Conservation (phyloP, 1,140 invertebrate species). For the Tetragonula clypearis region DNA sequence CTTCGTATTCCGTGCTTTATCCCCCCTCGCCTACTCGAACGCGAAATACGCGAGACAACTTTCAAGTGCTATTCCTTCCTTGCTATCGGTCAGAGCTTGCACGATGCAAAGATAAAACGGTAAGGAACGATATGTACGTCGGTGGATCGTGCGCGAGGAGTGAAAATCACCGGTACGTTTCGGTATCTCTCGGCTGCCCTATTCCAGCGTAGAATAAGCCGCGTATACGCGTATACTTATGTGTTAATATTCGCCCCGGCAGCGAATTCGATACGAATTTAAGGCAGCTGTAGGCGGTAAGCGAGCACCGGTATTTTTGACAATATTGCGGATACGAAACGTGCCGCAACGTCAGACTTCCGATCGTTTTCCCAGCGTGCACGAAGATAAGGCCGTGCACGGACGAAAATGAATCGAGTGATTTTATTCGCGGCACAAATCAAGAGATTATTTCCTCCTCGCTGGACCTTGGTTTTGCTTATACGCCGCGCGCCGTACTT, state of each 20-base stretch:
- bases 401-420: constrained; percentile 67
- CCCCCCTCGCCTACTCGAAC: no score
- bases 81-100: neutral
- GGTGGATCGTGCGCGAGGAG: neutral
- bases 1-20: neutral
- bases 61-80: neutral
- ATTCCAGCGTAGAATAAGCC: neutral
- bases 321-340: constrained; percentile 52
- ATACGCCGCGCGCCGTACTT: constrained; percentile 52
- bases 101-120: neutral
- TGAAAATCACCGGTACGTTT: neutral
- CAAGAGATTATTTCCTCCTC: constrained; percentile 66
- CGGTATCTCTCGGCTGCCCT: neutral
- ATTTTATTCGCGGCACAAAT: constrained; percentile 67
- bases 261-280: constrained; percentile 47
- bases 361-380: constrained; percentile 50
- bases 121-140: neutral
- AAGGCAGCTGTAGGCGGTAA: constrained; percentile 43
- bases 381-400: constrained; percentile 50
- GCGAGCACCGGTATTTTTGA: constrained; percentile 53
- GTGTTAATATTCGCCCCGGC: constrained; percentile 31
- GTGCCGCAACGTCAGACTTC: constrained; percentile 53
- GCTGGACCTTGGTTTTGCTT: constrained; percentile 56
- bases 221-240: constrained; percentile 7
- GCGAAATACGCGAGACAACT: neutral